Evolutionary conservation across 2,797 vertebrate genomes (phyloP), one percentile per base, ranked within the genome.

Genomic region (Lycodopsis pacificus): DNA sequence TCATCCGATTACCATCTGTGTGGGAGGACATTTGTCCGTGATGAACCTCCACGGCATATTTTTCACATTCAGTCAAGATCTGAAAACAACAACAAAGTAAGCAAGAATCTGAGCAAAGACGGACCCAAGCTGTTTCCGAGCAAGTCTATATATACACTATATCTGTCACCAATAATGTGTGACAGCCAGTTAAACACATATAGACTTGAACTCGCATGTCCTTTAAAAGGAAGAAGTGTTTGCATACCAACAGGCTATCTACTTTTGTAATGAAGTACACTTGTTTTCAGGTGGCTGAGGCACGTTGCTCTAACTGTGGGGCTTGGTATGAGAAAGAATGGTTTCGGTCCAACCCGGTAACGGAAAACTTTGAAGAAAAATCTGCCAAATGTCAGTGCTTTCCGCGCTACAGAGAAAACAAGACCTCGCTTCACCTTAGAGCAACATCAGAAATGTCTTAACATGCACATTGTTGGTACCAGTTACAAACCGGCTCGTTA

Each of bases 21-120:
- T 83, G 42, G 73, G 69, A 76, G 69, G 46, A 77, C 57, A 54
- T 77, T 49, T 64, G 69, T 65, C 59, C 44, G 5, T 68, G 64
- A 86, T 69, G 22, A 78, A 68, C 48, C 34, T 36, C 25, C 25
- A 2, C 40, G 17, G 15, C 49, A 62, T 36, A 22, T 61, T 57
- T 54, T 64, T 71, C 42, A 70, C 12, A 7, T 40, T 49, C 19
- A 74, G 10, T 34, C 44, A 40, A 56, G 38, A 56, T n/a, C 22
- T 44, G 3, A 57, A 57, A 57, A 57, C 25, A 17, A 56, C 27
- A 32, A 5, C 7, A 48, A 48, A 22, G n/a, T 49, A 49, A 49
- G 8, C 20, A 49, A 30, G 13, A 32, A 32, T 9, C 27, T 17
- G 17, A 54, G 12, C 7, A 14, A 54, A 54, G 13, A 27, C 6